Evolutionary conservation across 2,888 invertebrate species (phyloP).

Genomic region (Steromphala cineraria): DNA sequence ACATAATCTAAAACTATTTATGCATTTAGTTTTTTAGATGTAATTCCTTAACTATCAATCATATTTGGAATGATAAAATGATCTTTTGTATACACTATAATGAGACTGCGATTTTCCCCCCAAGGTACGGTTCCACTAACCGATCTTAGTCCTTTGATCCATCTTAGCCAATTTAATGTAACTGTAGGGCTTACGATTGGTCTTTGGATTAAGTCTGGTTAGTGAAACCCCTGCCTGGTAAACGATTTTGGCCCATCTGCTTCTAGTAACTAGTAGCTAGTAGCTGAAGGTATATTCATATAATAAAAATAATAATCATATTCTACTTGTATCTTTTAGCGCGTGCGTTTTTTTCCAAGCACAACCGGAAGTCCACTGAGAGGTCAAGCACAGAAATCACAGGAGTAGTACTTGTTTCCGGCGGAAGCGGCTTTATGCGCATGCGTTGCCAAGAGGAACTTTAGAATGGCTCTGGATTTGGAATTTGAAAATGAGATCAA

Average conservation of each 20-base stretch:
- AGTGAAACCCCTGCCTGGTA: not conserved
- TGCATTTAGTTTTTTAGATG: too few species aligned
- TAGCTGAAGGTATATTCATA: not conserved
- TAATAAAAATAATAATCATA: not conserved
- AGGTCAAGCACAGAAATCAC: constrained; percentile 29
- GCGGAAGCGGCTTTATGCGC: constrained; percentile 41
- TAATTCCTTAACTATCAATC: too few species aligned
- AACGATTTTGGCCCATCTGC: not conserved
- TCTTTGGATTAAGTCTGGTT: too few species aligned
- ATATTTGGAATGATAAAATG: too few species aligned
- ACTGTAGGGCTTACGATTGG: too few species aligned
- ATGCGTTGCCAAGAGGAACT: constrained; percentile 23
- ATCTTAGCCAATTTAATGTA: too few species aligned
- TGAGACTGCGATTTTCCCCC: too few species aligned
- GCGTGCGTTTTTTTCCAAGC: not conserved
- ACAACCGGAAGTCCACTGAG: not conserved
- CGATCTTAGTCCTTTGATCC: too few species aligned
- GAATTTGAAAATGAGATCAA: not conserved
- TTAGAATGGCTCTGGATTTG: not conserved
- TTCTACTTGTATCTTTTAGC: not conserved
- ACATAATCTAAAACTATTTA: too few species aligned
- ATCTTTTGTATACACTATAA: too few species aligned
- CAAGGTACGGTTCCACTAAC: too few species aligned
- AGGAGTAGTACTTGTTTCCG: constrained; percentile 47
- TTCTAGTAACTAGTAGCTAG: not conserved